phyloP scores from a whole-genome alignment of 2,113 vertebrate genomes.

The Perca fluviatilis region DNA sequence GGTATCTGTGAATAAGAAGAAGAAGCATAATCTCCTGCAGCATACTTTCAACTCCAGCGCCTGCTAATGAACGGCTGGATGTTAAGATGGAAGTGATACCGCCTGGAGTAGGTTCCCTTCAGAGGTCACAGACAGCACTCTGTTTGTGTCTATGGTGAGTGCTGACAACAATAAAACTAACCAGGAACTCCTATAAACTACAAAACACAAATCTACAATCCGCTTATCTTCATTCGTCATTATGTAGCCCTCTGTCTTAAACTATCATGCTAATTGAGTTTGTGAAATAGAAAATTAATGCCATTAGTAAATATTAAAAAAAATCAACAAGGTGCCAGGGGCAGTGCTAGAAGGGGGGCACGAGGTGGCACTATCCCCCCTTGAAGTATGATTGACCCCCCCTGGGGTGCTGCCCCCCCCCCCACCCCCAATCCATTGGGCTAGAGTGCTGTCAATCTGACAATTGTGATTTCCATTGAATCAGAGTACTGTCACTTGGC shows the following conservation, averaged over 20 bases:
- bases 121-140: not conserved
- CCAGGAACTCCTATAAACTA: not conserved
- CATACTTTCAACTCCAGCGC: not conserved
- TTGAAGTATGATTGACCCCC: too few relatives aligned
- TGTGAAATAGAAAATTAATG: not conserved
- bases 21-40: constrained; percentile 6
- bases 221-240: too few relatives aligned
- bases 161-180: not conserved
- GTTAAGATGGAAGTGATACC: not conserved
- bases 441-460: too few relatives aligned
- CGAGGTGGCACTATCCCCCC: too few relatives aligned
- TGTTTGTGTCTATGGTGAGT: not conserved
- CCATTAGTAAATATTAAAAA: not conserved
- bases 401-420: too few relatives aligned
- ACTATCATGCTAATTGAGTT: not conserved
- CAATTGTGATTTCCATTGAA: too few relatives aligned
- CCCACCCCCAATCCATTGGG: too few relatives aligned
- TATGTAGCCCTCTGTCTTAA: not conserved
- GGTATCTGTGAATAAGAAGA: not conserved
- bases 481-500: too few relatives aligned
- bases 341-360: too few relatives aligned
- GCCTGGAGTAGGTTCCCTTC: not conserved
- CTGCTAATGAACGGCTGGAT: not conserved
- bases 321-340: too few relatives aligned
- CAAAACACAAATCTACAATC: not conserved